A percentile compares a stretch with the other conserved stretches of the same genome.
phyloP scores from a whole-genome alignment of 1,140 invertebrate genomes.

The Lucilia cuprina region DNA sequence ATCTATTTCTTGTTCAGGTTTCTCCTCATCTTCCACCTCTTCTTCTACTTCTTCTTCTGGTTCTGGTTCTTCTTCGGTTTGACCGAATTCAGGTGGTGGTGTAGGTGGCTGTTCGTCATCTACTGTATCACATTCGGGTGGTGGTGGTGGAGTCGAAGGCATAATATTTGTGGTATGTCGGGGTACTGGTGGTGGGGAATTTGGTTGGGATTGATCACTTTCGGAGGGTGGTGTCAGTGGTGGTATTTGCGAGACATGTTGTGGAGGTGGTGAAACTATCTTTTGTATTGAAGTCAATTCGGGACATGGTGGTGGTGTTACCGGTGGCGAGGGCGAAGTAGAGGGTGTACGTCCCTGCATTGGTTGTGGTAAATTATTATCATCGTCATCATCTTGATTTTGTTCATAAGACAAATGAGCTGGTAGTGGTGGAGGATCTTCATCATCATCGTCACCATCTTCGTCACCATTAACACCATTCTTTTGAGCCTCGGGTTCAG shows the following conservation, averaged over 20 bases:
- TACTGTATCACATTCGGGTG: conserved; percentile 22
- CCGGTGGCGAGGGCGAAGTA: conserved; percentile 56
- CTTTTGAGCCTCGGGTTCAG: background rate
- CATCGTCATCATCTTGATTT: conserved; percentile 35
- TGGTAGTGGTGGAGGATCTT: conserved; percentile 53
- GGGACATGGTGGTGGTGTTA: conserved; percentile 54
- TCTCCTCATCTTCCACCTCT: background rate
- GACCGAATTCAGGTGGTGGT: conserved; percentile 39
- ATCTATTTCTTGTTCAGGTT: conserved; percentile 28
- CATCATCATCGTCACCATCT: conserved; percentile 44
- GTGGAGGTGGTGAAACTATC: conserved; percentile 56
- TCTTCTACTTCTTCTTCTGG: conserved; percentile 23
- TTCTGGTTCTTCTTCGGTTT: background rate
- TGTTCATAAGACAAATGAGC: conserved; percentile 57
- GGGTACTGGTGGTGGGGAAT: conserved; percentile 50
- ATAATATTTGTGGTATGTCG: conserved; percentile 15
- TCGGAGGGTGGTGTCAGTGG: conserved; percentile 57
- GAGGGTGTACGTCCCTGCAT: conserved; percentile 45
- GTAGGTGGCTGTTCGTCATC: conserved; percentile 27
- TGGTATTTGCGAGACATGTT: conserved; percentile 49
- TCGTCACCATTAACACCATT: conserved; percentile 25
- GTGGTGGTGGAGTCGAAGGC: conserved; percentile 39
- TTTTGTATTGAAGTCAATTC: conserved; percentile 47
- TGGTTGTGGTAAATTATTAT: conserved; percentile 2
- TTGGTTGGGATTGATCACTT: conserved; percentile 56